Conservation (phyloP, 2,888 invertebrate species). For the Zaprionus bogoriensis region DNA sequence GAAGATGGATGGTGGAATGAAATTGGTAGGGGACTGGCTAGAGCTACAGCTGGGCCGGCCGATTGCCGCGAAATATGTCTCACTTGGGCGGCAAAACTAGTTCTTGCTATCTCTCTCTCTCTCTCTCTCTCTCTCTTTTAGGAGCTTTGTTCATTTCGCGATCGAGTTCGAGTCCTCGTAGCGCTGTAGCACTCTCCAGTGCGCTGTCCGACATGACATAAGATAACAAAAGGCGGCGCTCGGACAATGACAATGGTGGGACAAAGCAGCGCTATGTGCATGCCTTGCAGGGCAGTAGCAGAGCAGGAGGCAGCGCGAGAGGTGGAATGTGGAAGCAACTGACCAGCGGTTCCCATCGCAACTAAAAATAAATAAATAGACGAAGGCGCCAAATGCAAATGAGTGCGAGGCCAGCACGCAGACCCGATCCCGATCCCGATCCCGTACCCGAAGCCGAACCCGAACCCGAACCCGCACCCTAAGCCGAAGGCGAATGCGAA, state of each 20-base stretch:
- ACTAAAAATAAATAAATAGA: constrained; percentile 50
- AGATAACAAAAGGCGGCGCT: constrained; percentile 58
- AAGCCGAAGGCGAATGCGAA: neutral
- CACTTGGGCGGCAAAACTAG: constrained; percentile 46
- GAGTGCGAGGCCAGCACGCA: constrained; percentile 21
- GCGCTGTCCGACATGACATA: constrained; percentile 68
- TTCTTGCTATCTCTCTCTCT: constrained; percentile 2
- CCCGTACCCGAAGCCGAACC: neutral
- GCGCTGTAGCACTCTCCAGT: constrained; percentile 1
- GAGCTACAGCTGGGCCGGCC: constrained; percentile 53
- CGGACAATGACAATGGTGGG: constrained; percentile 9
- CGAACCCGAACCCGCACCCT: constrained; percentile 10
- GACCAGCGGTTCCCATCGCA: constrained; percentile 60
- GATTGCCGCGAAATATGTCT: constrained; percentile 72
- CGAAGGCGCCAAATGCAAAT: constrained; percentile 65
- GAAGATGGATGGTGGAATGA: neutral
- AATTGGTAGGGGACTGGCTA: neutral
- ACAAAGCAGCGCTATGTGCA: no score
- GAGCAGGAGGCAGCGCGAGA: constrained; percentile 6
- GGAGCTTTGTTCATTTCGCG: neutral
- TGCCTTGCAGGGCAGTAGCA: no score
- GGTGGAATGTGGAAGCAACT: constrained; percentile 16
- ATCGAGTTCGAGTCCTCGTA: neutral
- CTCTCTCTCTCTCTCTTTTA: neutral
- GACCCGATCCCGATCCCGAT: neutral